Percentiles rank a stretch among this genome's conserved stretches.
phyloP scores from a whole-genome alignment of 2,113 vertebrate species.

The Forbesichthys papilliferus region DNA sequence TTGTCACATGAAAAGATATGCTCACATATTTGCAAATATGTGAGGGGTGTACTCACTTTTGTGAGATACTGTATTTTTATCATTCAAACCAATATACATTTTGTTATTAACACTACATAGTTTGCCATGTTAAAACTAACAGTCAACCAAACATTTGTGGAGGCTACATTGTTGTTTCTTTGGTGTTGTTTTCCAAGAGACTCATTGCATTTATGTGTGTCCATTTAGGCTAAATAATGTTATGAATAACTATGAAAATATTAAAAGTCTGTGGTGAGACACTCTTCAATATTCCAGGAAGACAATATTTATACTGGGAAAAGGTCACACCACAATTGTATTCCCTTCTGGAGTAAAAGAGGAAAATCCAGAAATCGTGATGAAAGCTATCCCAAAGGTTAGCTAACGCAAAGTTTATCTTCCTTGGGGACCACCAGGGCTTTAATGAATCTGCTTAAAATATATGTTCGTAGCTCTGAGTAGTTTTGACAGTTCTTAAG shows the following conservation, averaged over 20 bases:
- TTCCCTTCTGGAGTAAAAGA: conserved; percentile 45
- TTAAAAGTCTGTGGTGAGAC: conserved; percentile 15
- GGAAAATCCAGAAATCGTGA: conserved; percentile 30
- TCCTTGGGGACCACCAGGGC: neutral
- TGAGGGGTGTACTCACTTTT: no score
- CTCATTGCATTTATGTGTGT: conserved; percentile 2
- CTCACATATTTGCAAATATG: no score
- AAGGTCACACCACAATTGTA: conserved; percentile 64
- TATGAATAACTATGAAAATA: conserved; percentile 16
- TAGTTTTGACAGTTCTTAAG: no score
- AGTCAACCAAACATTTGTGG: neutral
- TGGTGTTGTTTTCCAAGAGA: neutral
- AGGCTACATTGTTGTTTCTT: neutral
- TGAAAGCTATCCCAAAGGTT: conserved; percentile 6
- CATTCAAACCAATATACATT: no score
- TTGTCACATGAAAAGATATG: no score
- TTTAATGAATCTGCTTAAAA: neutral
- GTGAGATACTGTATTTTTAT: no score
- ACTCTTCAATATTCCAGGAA: conserved; percentile 40
- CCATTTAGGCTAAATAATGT: conserved; percentile 35
- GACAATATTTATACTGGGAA: conserved; percentile 52
- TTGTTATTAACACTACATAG: no score
- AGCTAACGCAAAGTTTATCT: neutral
- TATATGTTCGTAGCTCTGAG: neutral
- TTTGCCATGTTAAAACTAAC: neutral